Percentiles rank a stretch among this genome's conserved stretches.
Evolutionary conservation across 2,888 invertebrate genomes (phyloP).

Genomic region (Scaptomyza caliginosa): DNA sequence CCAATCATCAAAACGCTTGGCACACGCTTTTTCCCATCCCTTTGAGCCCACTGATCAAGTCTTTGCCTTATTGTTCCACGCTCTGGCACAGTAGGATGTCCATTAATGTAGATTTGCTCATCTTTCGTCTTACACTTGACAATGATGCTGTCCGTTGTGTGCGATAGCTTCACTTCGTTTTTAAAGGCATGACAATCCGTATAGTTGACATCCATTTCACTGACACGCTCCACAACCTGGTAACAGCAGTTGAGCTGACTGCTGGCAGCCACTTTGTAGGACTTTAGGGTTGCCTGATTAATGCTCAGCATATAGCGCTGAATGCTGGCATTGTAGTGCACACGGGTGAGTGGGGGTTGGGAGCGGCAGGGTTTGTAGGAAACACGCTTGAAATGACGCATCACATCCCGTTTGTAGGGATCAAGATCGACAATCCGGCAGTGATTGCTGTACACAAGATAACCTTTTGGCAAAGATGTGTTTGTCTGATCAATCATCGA

Average conservation of each 20-base stretch:
- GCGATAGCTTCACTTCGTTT: slow-evolving; percentile 77
- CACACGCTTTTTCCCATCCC: slow-evolving; percentile 32
- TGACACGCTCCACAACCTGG: slow-evolving; percentile 76
- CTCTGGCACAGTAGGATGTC: slow-evolving; percentile 86
- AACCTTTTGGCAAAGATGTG: slow-evolving; percentile 76
- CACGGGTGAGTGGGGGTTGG: slow-evolving; percentile 76
- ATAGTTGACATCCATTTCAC: slow-evolving; percentile 77
- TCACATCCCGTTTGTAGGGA: slow-evolving; percentile 86
- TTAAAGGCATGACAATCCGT: slow-evolving; percentile 85
- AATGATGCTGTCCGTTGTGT: slow-evolving; percentile 84
- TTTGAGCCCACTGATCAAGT: slow-evolving; percentile 71
- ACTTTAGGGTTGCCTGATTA: slow-evolving; percentile 65
- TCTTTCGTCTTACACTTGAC: slow-evolving; percentile 85
- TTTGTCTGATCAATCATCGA: slow-evolving; percentile 23
- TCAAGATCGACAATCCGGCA: slow-evolving; percentile 88
- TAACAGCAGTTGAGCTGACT: slow-evolving; percentile 81
- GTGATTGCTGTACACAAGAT: slow-evolving; percentile 85
- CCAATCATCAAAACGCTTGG: slow-evolving; percentile 91
- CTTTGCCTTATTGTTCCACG: slow-evolving; percentile 85
- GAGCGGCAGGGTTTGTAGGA: slow-evolving; percentile 85
- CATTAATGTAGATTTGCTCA: slow-evolving; percentile 82
- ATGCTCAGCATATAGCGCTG: slow-evolving; percentile 75
- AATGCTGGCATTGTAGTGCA: slow-evolving; percentile 65
- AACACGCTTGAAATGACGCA: slow-evolving; percentile 85
- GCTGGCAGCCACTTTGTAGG: slow-evolving; percentile 61